Evolutionary conservation across 2,113 vertebrate species (phyloP), one percentile per base, ranked within the genome.

Genomic region (Oreochromis niloticus): DNA sequence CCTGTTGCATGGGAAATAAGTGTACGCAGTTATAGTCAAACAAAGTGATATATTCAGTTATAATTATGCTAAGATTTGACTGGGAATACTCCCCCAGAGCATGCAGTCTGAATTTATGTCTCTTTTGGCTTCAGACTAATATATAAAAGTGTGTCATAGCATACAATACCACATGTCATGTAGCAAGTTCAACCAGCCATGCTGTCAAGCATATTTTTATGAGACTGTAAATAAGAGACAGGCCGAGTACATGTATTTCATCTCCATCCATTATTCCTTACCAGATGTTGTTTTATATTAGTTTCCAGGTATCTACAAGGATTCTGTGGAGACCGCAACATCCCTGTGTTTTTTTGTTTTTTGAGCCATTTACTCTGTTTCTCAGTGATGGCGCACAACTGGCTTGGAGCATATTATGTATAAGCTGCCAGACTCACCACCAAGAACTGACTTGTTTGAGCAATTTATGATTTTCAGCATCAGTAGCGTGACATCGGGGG

Each of bases 201-300:
- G 82, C 93, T 68, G 48, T 85, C 66, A 80, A 87, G 88, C 81
- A 81, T 88, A 91, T 92, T 92, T 94, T 80, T 24, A 13, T 48
- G 84, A 50, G 85, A 82, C 71, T 89, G 90, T 94, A 93, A 94
- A 93, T 94, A 92, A 91, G 87, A 88, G 86, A 89, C 79, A 82
- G 80, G n/a, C 52, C 1, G 73, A 82, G 90, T 48, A 90, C 91
- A 91, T 87, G 87, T 80, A 82, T 93, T 92, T 91, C 88, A 89
- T 89, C 80, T 75, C 80, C 89, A 94, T 95, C 90, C 88, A 94
- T 95, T 92, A 94, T 95, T 94, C 88, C 94, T 92, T n/a, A 88
- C 39, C 90, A 93, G 92, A 93, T 93, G 93, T 95, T 91, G 89
- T 71, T 88, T 86, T 87, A 82, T 91, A 89, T 92, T 89, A 86